Conservation (phyloP, 2,113 vertebrate genomes). For the Bathybates hornii region DNA sequence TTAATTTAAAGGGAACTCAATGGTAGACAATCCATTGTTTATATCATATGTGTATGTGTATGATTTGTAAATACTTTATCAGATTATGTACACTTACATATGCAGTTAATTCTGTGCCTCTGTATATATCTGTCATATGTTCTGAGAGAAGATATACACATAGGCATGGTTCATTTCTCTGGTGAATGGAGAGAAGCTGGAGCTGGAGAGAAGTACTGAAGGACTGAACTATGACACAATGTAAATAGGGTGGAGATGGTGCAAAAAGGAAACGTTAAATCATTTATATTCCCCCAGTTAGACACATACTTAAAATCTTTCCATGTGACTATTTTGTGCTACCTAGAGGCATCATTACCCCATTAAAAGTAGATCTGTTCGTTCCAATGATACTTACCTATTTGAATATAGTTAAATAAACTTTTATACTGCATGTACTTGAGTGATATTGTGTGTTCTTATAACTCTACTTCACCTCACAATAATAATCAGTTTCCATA, state of each 20-base stretch:
- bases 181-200: constrained; percentile 55
- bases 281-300: constrained; percentile 30
- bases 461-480: neutral
- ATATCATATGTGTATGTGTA: constrained; percentile 51
- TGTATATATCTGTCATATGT: constrained; percentile 63
- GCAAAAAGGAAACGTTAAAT: constrained; percentile 15
- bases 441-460: constrained; percentile 7
- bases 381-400: constrained; percentile 16
- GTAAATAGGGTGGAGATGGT: constrained; percentile 55
- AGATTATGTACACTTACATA: constrained; percentile 54
- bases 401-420: constrained; percentile 60
- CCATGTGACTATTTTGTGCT: constrained; percentile 38
- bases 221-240: constrained; percentile 56
- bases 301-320: constrained; percentile 15
- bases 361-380: constrained; percentile 35
- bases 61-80: constrained; percentile 58
- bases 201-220: constrained; percentile 67
- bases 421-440: constrained; percentile 52
- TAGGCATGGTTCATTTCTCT: constrained; percentile 52
- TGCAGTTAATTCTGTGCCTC: constrained; percentile 59
- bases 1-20: constrained; percentile 41
- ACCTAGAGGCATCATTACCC: constrained; percentile 35
- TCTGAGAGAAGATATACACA: constrained; percentile 63
- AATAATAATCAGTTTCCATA: neutral
- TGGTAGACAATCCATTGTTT: constrained; percentile 37